Evolutionary conservation across 1,140 invertebrate species (phyloP), one percentile per base, ranked within the genome.

Genomic region (Ceratoteleas bidentatus): DNA sequence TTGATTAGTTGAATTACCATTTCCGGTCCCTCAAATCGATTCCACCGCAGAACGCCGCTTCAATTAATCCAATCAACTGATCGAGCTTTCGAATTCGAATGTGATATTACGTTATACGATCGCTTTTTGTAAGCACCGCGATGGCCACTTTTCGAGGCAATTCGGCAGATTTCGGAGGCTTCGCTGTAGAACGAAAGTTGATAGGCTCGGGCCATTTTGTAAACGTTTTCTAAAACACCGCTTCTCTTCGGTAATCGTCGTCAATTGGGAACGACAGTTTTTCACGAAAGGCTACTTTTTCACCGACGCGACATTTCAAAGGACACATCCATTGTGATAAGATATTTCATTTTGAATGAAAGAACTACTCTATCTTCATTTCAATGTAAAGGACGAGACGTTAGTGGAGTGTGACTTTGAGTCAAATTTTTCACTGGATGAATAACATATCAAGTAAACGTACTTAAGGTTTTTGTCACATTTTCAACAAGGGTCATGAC

Each of bases 61-160:
- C 24, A 24, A 24, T 24, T 24, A 24, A 24, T 24, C 24, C 38
- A 40, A 40, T 49, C 6, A 43, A 49, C 11, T 8, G 47, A 57
- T 15, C 43, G 53, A 57, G 38, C 43, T 68, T 68, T 68, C 32
- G 13, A 68, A 68, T 57, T 68, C 40, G 10, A 68, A 49, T 68
- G 64, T 68, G 64, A 68, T 68, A 68, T 68, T 68, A 57, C 45
- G 53, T 57, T 57, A 6, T 49, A 56, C 8, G 13, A 47, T 57
- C 32, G 16, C 16, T 54, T 15, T 45, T 68, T 68, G 36, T 66
- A 66, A 40, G 8, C 8, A 40, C 11, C 11, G 8, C 38, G 38
- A 40, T 40, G 8, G 38, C 38, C 38, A 11, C 38, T 40, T 40
- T 40, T 40, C 38, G 8, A 40, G 11, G 11, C 8, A 8, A 40